Percentiles rank a stretch among this genome's conserved stretches.
phyloP scores from a whole-genome alignment of 2,797 vertebrate species.

The Ispidina picta region DNA sequence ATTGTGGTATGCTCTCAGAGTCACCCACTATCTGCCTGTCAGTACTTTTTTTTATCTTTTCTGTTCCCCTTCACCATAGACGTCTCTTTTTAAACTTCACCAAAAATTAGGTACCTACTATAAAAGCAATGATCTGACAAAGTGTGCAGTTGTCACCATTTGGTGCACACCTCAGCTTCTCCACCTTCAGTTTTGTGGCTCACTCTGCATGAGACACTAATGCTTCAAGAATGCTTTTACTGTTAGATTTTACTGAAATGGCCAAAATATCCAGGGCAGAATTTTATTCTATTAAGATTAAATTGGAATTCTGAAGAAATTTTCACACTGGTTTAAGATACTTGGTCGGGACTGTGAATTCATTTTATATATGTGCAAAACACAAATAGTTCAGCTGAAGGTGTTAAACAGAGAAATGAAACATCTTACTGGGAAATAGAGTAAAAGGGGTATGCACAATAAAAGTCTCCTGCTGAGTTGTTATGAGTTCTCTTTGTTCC shows the following conservation, averaged over 20 bases:
- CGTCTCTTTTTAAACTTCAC: constrained; percentile 14
- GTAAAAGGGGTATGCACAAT: neutral
- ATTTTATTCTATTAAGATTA: neutral
- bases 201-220: neutral
- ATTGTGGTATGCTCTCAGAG: neutral
- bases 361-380: neutral
- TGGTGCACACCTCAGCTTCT: neutral
- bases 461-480: neutral
- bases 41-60: neutral
- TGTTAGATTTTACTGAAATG: neutral
- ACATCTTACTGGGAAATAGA: neutral
- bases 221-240: neutral
- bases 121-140: constrained; percentile 20
- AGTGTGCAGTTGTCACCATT: neutral
- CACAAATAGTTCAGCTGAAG: neutral
- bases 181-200: neutral
- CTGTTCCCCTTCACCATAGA: neutral
- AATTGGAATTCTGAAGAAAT: neutral
- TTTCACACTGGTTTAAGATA: neutral
- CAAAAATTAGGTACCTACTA: constrained; percentile 8
- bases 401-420: neutral
- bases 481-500: neutral
- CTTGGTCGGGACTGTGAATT: neutral
- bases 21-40: neutral
- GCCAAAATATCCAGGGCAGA: neutral